Evolutionary conservation across 2,888 invertebrate genomes (phyloP), one percentile per base, ranked within the genome.

Genomic region (Thecocarcelia acutangulata): DNA sequence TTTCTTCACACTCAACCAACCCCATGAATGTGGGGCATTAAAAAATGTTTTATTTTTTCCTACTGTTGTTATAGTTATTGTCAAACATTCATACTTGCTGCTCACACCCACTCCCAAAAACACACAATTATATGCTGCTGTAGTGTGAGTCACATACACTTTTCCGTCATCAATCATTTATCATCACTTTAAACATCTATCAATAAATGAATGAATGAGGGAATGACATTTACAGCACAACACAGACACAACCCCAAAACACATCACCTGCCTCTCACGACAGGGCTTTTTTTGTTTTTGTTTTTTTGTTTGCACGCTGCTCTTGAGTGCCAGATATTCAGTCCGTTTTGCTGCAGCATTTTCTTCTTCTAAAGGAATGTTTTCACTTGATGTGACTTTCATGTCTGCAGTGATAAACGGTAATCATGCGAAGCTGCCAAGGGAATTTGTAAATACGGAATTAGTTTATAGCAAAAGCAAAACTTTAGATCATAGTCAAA

Each of bases 131-230:
- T n/a, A 24, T 1, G 1, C 15, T 17, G n/a, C 9, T 21, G 42
- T 1, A 9, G 4, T 42, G n/a, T 2, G 4, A 42, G 3, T 6
- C 37, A 52, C 40, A 15, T 48, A 37, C 50, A 50, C 21, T 37
- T 48, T 46, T 64, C 64, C 64, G 76, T 66, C 78, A 82, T 82
- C 78, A 77, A 74, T 82, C 81, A 78, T 74, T 77, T 82, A 82
- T 82, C 81, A 64, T 78, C 81, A 82, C 73, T 74, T 64, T 79
- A 69, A 74, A 74, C 81, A 69, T 82, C 69, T 56, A 82, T 78
- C 78, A 82, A 63, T 77, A 73, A 37, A 63, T 12, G 46, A 56
- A 58, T n/a, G 9, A 33, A 59, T 59, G 42, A 56, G 46, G 46
- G 54, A 70, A 58, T 78, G 82, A 82, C 82, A 78, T 69, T 82